Conservation (phyloP, 2,113 vertebrate genomes). For the Ceyx cyanopectus region DNA sequence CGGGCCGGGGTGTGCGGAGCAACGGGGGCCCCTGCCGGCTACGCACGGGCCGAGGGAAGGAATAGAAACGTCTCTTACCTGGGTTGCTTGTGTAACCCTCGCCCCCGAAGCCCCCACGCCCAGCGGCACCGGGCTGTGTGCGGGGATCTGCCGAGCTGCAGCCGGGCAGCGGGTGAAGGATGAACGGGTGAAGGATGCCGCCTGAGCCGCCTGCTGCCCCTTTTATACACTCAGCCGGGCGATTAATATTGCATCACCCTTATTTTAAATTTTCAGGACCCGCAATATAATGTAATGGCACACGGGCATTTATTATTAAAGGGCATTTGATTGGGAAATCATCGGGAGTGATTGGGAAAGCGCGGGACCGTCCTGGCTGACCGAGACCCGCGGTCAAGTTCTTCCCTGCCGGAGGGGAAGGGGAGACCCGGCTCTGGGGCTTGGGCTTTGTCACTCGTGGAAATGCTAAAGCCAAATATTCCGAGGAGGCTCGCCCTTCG, state of each 20-base stretch:
- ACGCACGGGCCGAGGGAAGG: no score
- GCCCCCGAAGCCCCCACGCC: not conserved
- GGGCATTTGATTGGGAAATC: slow-evolving; percentile 76
- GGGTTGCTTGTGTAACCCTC: accelerated
- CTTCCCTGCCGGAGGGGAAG: not conserved
- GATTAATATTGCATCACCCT: slow-evolving; percentile 89
- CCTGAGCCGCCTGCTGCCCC: slow-evolving; percentile 64
- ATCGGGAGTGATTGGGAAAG: slow-evolving; percentile 14
- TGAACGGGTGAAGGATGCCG: slow-evolving; percentile 45
- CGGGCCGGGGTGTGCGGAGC: not conserved
- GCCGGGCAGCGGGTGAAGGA: slow-evolving; percentile 13
- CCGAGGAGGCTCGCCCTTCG: slow-evolving; percentile 44
- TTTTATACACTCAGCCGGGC: slow-evolving; percentile 83
- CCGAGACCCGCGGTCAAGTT: not conserved
- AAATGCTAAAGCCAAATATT: slow-evolving; percentile 43
- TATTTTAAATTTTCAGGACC: slow-evolving; percentile 89
- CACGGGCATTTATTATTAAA: slow-evolving; percentile 89
- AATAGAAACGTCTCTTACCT: not conserved
- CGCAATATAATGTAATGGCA: slow-evolving; percentile 83
- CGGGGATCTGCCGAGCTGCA: slow-evolving; percentile 33
- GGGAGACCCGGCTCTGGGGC: not conserved
- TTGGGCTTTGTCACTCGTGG: slow-evolving; percentile 29
- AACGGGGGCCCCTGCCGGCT: not conserved
- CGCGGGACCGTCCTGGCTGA: not conserved
- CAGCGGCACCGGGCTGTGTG: not conserved